A percentile compares a stretch with the other conserved stretches of the same genome.
Conservation (phyloP, 2,113 vertebrate species). For the Harpagus bidentatus region DNA sequence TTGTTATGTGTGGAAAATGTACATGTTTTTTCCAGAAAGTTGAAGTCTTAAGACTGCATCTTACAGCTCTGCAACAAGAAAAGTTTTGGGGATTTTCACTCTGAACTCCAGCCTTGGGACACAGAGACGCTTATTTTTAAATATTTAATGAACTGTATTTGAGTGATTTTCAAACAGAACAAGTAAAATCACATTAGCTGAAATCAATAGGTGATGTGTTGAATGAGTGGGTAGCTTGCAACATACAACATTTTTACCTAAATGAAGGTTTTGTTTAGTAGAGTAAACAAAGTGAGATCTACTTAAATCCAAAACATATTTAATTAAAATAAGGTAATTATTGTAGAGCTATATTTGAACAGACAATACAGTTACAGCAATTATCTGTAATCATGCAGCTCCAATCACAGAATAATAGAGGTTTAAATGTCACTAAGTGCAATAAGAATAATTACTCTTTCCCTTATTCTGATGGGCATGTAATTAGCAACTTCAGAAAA, state of each 20-base stretch:
- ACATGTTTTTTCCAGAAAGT: background rate
- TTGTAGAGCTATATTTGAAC: constrained; percentile 70
- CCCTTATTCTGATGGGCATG: constrained; percentile 69
- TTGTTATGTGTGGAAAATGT: background rate
- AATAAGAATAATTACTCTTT: constrained; percentile 74
- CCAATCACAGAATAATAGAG: constrained; percentile 70
- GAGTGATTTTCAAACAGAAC: constrained; percentile 13
- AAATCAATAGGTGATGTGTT: constrained; percentile 2
- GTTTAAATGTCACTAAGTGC: constrained; percentile 75
- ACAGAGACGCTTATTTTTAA: background rate
- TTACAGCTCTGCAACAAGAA: background rate
- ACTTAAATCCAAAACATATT: constrained; percentile 68
- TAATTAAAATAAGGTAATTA: constrained; percentile 78
- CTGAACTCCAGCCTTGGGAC: background rate
- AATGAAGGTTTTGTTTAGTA: constrained; percentile 55
- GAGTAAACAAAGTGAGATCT: constrained; percentile 33
- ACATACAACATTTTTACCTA: background rate
- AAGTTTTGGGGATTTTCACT: background rate
- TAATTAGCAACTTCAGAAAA: constrained; percentile 66
- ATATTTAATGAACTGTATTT: background rate
- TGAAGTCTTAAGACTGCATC: background rate
- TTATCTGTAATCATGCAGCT: constrained; percentile 73
- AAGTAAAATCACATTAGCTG: background rate
- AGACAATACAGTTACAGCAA: constrained; percentile 67
- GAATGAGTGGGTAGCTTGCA: constrained; percentile 18